Conservation (phyloP, 1,140 invertebrate genomes). For the Drosophila asahinai region DNA sequence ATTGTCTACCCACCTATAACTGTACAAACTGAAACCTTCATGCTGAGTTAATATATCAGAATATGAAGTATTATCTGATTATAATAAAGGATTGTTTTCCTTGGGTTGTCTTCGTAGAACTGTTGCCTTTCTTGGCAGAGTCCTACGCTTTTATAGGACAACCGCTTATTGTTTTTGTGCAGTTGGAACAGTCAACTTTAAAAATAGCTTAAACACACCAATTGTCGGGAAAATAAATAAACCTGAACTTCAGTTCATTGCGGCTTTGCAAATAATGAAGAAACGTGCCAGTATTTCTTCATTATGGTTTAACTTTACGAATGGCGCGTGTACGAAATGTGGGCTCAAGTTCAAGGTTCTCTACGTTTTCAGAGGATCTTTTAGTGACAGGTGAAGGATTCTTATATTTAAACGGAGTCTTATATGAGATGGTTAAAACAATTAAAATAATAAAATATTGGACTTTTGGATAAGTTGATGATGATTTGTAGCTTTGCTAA, state of each 20-base stretch:
- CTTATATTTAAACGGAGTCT: background rate
- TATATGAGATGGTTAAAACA: too few relatives aligned
- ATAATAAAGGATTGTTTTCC: background rate
- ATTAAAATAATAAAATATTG: too few relatives aligned
- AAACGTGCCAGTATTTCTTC: constrained; percentile 20
- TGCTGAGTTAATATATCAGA: background rate
- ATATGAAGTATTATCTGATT: background rate
- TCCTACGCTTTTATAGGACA: constrained; percentile 14
- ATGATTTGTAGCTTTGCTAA: too few relatives aligned
- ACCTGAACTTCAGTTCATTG: constrained; percentile 6
- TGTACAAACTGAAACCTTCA: constrained; percentile 2
- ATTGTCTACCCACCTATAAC: constrained; percentile 5
- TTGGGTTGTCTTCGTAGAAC: background rate
- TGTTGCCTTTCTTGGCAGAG: background rate
- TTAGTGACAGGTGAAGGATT: background rate
- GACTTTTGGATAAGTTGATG: too few relatives aligned
- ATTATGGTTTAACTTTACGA: background rate
- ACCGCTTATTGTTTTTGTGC: background rate
- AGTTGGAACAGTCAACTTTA: constrained; percentile 9
- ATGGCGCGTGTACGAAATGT: constrained; percentile 7
- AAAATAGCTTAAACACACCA: constrained; percentile 13
- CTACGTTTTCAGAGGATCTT: background rate
- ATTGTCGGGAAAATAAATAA: constrained; percentile 2
- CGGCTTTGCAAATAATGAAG: background rate
- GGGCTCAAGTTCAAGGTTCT: constrained; percentile 12